phyloP scores from a whole-genome alignment of 2,888 invertebrate species.

The Ryuthela nishihirai region DNA sequence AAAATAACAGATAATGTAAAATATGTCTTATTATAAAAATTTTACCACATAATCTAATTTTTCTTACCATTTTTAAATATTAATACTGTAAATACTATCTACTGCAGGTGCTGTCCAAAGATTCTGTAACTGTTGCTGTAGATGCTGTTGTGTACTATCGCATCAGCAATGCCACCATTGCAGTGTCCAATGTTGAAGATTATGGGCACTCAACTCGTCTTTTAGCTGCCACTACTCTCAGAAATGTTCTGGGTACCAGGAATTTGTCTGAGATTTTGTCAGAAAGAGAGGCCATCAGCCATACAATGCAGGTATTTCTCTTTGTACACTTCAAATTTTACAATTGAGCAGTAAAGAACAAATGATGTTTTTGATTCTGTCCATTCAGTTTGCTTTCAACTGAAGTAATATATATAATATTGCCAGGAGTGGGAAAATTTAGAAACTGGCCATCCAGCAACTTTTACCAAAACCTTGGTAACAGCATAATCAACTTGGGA shows the following conservation, averaged over 20 bases:
- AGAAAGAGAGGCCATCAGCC: slow-evolving; percentile 89
- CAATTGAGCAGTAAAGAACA: too few relatives aligned
- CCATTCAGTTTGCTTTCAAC: too few relatives aligned
- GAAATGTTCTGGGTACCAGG: slow-evolving; percentile 88
- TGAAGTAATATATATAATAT: too few relatives aligned
- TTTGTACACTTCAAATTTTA: slow-evolving; percentile 6
- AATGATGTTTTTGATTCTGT: too few relatives aligned
- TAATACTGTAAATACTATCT: background rate
- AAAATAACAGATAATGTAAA: too few relatives aligned
- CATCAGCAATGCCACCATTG: slow-evolving; percentile 93
- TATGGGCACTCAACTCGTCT: slow-evolving; percentile 63
- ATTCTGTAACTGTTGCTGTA: slow-evolving; percentile 47
- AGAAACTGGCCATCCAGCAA: too few relatives aligned
- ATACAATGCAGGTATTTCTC: slow-evolving; percentile 68
- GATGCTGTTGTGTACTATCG: slow-evolving; percentile 55
- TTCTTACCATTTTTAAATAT: background rate
- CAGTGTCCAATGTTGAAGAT: slow-evolving; percentile 96
- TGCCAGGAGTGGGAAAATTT: too few relatives aligned
- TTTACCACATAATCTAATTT: too few relatives aligned
- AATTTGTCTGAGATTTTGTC: slow-evolving; percentile 93
- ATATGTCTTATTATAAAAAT: too few relatives aligned
- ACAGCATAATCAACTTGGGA: too few relatives aligned
- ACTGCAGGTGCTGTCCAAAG: slow-evolving; percentile 43
- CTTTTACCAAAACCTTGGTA: too few relatives aligned
- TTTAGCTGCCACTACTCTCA: slow-evolving; percentile 57